Conservation (phyloP, 2,113 vertebrate species). For the Aix galericulata region DNA sequence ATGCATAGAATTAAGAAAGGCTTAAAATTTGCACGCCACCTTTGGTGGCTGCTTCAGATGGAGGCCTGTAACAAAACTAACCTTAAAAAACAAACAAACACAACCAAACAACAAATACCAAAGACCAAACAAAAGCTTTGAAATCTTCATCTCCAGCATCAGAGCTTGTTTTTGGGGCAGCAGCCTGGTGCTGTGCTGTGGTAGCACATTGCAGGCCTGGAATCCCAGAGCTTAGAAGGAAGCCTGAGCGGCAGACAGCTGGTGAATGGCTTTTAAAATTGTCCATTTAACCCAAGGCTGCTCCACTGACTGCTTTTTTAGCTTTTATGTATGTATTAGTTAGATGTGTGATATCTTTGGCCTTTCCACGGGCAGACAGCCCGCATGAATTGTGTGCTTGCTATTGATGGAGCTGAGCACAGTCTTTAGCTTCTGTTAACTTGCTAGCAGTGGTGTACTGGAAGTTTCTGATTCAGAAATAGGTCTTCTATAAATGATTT, state of each 20-base stretch:
- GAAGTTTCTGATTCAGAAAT: constrained; percentile 59
- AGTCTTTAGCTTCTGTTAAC: neutral
- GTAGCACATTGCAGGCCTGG: neutral
- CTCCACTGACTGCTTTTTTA: constrained; percentile 15
- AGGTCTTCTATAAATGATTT: constrained; percentile 68
- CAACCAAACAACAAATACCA: neutral
- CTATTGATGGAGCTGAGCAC: neutral
- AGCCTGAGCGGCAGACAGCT: constrained; percentile 21
- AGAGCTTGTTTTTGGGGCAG: constrained; percentile 5
- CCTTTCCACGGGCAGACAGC: constrained; percentile 4
- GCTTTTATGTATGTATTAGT: constrained; percentile 39
- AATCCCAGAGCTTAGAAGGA: neutral
- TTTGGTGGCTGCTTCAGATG: neutral
- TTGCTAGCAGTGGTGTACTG: neutral
- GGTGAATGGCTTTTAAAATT: constrained; percentile 56
- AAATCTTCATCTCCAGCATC: neutral
- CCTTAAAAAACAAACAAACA: neutral
- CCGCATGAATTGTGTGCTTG: neutral
- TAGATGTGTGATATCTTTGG: constrained; percentile 37
- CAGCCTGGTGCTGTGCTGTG: neutral
- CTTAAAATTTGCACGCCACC: neutral
- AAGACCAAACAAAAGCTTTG: neutral
- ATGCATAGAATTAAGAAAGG: neutral
- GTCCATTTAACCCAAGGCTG: constrained; percentile 37
- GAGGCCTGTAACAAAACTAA: neutral